Evolutionary conservation across 1,140 invertebrate species (phyloP), one percentile per base, ranked within the genome.

Genomic region (Heliconius hermathena): DNA sequence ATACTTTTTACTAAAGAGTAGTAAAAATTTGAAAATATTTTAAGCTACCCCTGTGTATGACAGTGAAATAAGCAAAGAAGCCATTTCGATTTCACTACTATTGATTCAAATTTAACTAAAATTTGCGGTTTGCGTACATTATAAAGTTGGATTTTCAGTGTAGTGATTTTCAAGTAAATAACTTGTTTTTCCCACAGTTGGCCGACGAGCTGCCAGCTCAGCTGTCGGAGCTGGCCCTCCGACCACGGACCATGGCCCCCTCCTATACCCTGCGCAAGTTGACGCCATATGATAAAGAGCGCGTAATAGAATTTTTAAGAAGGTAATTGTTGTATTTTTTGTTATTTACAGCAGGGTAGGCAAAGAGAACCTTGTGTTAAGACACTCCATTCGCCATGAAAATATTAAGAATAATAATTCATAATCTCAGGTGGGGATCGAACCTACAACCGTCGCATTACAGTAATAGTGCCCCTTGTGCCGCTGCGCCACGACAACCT

Each of bases 291-390:
- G 95, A 96, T 79, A 94, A 92, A 75, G 90, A 95, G 0, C 88
- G 87, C n/a, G 94, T 96, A 0, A 87, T 96, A 2, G 93, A 95
- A 11, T 96, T 96, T 87, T 88, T 96, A 0, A 93, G 94, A 74
- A 92, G 94, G 84, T 92, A 88, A 66, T 66, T 66, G 22, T 60
- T 60, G 16, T 66, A 66, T 66, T 29, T 29, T 3, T 66, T 57
- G 8, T 57, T 57, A 13, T 66, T 66, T 26, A 11, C 33, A 36
- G 33, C 33, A 8, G 33, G 33, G 1, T 36, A 6, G 33, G 6
- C 33, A 36, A 1, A 36, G 5, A 0, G 33, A 36, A 0, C 33
- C 33, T 6, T 6, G 33, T 36, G 33, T 36, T 36, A 36, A 36
- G 33, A 36, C 33, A 36, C 33, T 8, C 6, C 6, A 2, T 46